Base-by-base conservation (phyloP, 2,113 vertebrate genomes). In the Peromyscus maniculatus region DNA sequence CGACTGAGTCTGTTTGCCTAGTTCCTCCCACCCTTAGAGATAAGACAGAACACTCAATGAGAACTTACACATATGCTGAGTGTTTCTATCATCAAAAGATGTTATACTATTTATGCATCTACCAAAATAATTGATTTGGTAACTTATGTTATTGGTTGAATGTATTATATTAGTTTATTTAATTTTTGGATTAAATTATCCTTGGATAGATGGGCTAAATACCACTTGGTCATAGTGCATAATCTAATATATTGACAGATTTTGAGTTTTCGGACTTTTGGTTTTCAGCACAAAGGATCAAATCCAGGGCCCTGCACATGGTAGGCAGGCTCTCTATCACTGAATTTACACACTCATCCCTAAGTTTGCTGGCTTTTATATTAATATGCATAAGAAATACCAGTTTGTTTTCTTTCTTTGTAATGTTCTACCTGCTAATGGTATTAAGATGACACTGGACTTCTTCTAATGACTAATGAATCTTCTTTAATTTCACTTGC, bases 71-170 rank as follows among this genome's bases (percentile, higher is more conserved):
- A 24, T 71, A n/a, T 93, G 72, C 33, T 89, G 62, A 89, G 55
- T 75, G 49, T 67, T 93, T 92, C 55, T 31, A 82, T 82, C 74
- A 72, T 92, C 62, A 91, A 92, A 97, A 26, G n/a, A 66, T 84
- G 31, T 64, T 79, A 82, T 49, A 31, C 57, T 92, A 57, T 80
- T 94, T 57, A 69, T 94, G 9, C 36, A 82, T 74, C 43, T 94
- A 71, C 1, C 93, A 62, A 92, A 43, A 62, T 79, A 84, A 93
- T 80, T 19, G 69, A 6, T 6, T 71, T 22, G 90, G 84, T 33
- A 71, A 39, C 69, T 90, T 87, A 62, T 49, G 90, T 77, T 93
- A 57, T 22, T 80, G 59, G 67, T 31, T 91, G 26, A n/a, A 87
- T 36, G 21, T 21, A 72, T 19, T 21, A 72, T 19, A 88, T 43